Base-by-base conservation (phyloP, 2,113 vertebrate species). In the Formicarius rufipectus region DNA sequence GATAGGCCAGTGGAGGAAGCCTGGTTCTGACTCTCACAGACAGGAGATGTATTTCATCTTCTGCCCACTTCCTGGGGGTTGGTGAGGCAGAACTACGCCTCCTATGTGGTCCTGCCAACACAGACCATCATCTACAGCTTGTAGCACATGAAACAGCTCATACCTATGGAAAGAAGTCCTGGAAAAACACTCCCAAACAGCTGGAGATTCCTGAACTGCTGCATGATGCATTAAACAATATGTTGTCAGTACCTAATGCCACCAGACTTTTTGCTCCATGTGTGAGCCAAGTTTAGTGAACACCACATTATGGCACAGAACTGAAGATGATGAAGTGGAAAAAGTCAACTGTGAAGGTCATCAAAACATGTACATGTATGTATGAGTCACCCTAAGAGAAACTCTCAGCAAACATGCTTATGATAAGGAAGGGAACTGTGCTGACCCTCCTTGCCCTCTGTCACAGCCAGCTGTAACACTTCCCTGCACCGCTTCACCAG, bases 401-500 rank as follows among this genome's bases (percentile, higher is more conserved):
- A 12, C 31, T 47, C 59, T 18, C 60, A 68, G 69, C 8, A 53
- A 53, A 37, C 22, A 30, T 31, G 60, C 31, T n/a, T 22, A 0
- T 19, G 14, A 53, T 30, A 44, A 84, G 56, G n/a, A 91, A 75
- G 23, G 42, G 40, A 80, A 35, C 33, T 71, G 77, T 83, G 47
- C 45, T 72, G 53, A 18, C 47, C 47, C 33, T 69, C 39, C 56
- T 56, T 75, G 40, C 55, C 5, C 1, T 17, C 62, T 44, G 2
- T 11, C 52, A 40, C 35, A 83, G 24, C 16, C 35, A 53, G 14
- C 31, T 64, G 2, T 2, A 47, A 40, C 9, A 9, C 52, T 63
- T 50, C 7, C 17, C 64, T 56, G 13, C 35, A 79, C 19, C 28
- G 2, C 17, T 3, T 22, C 0, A 0, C 25, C 25, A 16, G 3